Conservation (phyloP, 2,797 vertebrate species). For the Cuniculus paca region DNA sequence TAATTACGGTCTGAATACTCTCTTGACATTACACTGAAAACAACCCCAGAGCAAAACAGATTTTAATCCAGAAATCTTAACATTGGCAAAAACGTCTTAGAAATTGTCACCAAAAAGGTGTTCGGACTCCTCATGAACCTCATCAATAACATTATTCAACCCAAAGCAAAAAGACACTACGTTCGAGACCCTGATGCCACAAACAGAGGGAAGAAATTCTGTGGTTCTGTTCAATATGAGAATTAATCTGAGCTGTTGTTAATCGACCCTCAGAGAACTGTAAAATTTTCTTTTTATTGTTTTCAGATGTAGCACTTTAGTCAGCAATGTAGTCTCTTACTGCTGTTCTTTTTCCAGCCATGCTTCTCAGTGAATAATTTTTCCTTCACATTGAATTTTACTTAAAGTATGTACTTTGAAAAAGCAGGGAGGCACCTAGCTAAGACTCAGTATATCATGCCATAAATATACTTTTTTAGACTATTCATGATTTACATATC, state of each 20-base stretch:
- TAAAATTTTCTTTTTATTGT: neutral
- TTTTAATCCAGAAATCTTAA: slow-evolving; percentile 68
- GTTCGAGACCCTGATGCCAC: neutral
- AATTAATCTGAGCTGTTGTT: neutral
- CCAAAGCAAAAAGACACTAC: neutral
- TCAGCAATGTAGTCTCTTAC: neutral
- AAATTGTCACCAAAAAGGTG: slow-evolving; percentile 20
- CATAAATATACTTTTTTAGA: neutral
- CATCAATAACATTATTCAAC: neutral
- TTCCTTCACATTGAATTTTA: neutral
- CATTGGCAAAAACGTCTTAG: slow-evolving; percentile 31
- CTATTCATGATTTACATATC: neutral
- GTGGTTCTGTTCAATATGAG: accelerated
- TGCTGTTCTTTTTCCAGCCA: neutral
- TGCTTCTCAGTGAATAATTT: neutral
- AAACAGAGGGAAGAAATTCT: neutral
- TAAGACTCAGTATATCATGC: neutral
- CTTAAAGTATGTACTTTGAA: neutral
- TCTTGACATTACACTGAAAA: slow-evolving; percentile 65
- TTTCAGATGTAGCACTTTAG: neutral
- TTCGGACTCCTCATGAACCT: neutral
- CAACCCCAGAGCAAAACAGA: slow-evolving; percentile 45
- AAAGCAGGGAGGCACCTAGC: accelerated
- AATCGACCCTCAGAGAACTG: neutral
- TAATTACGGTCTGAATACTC: slow-evolving; percentile 42